Conservation (phyloP, 2,797 vertebrate genomes). For the Cryptoblepharus egeriae region DNA sequence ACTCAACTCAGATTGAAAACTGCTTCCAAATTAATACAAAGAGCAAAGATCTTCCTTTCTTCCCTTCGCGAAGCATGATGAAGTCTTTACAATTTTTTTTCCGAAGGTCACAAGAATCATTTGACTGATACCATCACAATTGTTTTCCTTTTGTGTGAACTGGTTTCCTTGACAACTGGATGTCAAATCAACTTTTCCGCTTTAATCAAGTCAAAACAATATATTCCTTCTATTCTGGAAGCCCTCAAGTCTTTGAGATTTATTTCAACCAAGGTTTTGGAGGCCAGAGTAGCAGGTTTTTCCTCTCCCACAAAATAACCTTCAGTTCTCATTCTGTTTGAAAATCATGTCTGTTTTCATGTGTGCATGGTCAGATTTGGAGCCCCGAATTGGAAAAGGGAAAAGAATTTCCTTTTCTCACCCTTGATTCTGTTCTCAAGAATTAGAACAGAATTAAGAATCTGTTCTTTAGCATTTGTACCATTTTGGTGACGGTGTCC, state of each 20-base stretch:
- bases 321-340: conserved; percentile 42
- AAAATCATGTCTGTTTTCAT: conserved; percentile 54
- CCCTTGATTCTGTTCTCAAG: not conserved
- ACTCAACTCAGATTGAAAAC: conserved; percentile 62
- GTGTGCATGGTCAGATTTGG: conserved; percentile 8
- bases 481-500: too few species aligned
- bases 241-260: conserved; percentile 70
- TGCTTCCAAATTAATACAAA: conserved; percentile 68
- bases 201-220: conserved; percentile 80
- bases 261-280: conserved; percentile 72
- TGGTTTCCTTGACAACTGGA: conserved; percentile 78
- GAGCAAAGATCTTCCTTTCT: conserved; percentile 70
- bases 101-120: conserved; percentile 74
- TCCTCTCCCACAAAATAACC: conserved; percentile 50
- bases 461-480: too few species aligned
- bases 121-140: conserved; percentile 73
- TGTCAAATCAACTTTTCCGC: conserved; percentile 76
- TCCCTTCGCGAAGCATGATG: conserved; percentile 59
- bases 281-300: conserved; percentile 59
- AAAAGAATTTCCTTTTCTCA: conserved; percentile 19
- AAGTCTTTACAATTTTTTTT: conserved; percentile 56
- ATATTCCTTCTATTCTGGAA: conserved; percentile 75
- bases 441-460: not conserved
- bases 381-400: conserved; percentile 32
- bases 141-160: conserved; percentile 73